Evolutionary conservation across 2,888 invertebrate genomes (phyloP), one percentile per base, ranked within the genome.

Genomic region (Zele albiditarsus): DNA sequence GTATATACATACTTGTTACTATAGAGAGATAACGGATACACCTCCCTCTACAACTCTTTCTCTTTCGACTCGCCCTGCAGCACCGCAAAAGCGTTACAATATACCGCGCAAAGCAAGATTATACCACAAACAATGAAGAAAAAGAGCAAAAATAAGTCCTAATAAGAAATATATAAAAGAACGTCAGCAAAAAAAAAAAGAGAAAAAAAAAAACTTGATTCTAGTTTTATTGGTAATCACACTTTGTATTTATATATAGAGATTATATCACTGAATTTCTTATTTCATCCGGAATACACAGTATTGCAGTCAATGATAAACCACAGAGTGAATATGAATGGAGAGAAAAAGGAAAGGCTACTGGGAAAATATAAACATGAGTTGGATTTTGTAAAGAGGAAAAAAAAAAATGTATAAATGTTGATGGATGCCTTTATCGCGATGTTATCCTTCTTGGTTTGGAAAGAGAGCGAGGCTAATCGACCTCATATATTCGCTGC

Each of bases 401-500:
- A 53, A 42, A 12, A 68, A 67, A 28, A 53, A 42, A 10, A 27
- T 27, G 38, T 16, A 38, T n/a, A 25, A 4, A 42, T 28, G n/a
- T 31, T 28, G 23, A 65, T 72, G 33, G 33, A 73, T 70, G 53
- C 53, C 65, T 63, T 74, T 70, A 75, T 76, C 65, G 68, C 58
- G 67, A 76, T 63, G 70, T 60, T 71, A 76, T 71, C 73, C 76
- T 73, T 71, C 53, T 28, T 58, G 14, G 33, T 42, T 31, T 68
- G 73, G 38, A 73, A 71, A 70, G 73, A 28, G 70, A 73, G 72
- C 73, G 73, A 70, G 71, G 73, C 70, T 71, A 66, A 73, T 46
- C 57, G 57, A 53, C 66, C 38, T 58, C 38, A 28, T 68, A 28
- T 68, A 73, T 73, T 67, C 60, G 60, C 73, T 42, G 69, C 65